Evolutionary conservation across 2,797 vertebrate species (phyloP), one percentile per base, ranked within the genome.

Genomic region (Hoplostethus mediterraneus): DNA sequence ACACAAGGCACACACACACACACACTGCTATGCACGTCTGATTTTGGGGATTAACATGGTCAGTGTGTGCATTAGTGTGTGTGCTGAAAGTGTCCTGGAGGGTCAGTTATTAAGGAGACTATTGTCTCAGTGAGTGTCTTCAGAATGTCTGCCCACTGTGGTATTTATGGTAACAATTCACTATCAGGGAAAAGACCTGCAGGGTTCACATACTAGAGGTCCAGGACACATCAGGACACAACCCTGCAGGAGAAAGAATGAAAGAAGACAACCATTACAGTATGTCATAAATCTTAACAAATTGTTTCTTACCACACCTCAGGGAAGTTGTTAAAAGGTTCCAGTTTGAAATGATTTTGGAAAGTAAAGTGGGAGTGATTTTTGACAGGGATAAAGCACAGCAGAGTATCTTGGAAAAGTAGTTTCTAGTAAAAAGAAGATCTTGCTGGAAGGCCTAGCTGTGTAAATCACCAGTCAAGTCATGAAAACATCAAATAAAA

Each of bases 81-180:
- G 8, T 8, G 31, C 40, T 44, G 40, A 33, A 6, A 33, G 31
- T 33, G 2, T 33, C 31, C 31, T 33, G 6, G 3, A 33, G 31
- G 31, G 4, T 33, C 6, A 6, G 33, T 44, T 44, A 44, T 7
- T 3, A 3, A 2, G 42, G 42, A 44, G 42, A 44, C 42, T 13
- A 44, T 44, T 33, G 33, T 33, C 4, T 33, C 6, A 33, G 33
- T 33, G 33, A 4, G 31, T 33, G 33, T 21, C 21, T 21, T 21
- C 21, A 21, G 21, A 21, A 21, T 21, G 10, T 10, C 38, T 40
- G 38, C 6, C 42, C 42, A 38, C 30, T 42, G 10, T 66, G 67
- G 77, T 57, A 75, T 80, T 71, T 75, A 71, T 67, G 63, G 51
- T 5, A 58, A 45, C n/a, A 56, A 61, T 74, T 57, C 28, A 38